Conservation (phyloP, 2,113 vertebrate genomes). For the Cyanoramphus novaezelandiae region DNA sequence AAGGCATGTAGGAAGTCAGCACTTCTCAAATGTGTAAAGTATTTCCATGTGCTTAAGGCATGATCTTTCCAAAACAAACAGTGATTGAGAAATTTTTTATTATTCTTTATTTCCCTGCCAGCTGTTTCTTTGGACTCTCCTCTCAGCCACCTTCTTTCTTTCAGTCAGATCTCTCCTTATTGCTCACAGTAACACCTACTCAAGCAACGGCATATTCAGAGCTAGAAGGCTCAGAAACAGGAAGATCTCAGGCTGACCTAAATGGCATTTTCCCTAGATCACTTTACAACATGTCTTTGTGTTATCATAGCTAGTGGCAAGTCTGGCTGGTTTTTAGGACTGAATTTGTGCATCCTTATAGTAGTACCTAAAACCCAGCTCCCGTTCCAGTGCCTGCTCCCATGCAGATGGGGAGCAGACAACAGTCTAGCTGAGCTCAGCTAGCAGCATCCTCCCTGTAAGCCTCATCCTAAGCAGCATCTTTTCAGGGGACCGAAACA, state of each 20-base stretch:
- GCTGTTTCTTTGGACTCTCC: slow-evolving; percentile 53
- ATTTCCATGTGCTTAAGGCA: slow-evolving; percentile 77
- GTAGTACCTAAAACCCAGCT: not conserved
- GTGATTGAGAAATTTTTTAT: slow-evolving; percentile 57
- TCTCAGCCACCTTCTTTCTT: slow-evolving; percentile 64
- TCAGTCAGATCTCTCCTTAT: slow-evolving; percentile 50
- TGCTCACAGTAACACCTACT: slow-evolving; percentile 67
- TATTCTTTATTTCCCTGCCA: slow-evolving; percentile 73
- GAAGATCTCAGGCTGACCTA: slow-evolving; percentile 9
- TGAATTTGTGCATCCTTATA: not conserved
- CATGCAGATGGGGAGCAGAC: not conserved
- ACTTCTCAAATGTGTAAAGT: slow-evolving; percentile 76
- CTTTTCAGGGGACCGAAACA: not conserved
- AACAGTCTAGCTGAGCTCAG: not conserved
- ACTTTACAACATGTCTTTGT: not conserved
- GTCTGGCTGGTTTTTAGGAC: not conserved
- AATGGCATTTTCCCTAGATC: not conserved
- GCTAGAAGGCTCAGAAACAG: not conserved
- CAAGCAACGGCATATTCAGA: slow-evolving; percentile 27
- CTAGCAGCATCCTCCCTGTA: fast-evolving
- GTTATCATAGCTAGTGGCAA: not conserved
- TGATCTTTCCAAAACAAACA: slow-evolving; percentile 77
- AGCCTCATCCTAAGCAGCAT: not conserved
- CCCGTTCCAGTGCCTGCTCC: not conserved
- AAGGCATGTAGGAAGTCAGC: slow-evolving; percentile 72